A percentile compares a stretch with the other conserved stretches of the same genome.
Evolutionary conservation across 1,140 invertebrate species (phyloP).

Genomic region (Drosophila nannoptera): DNA sequence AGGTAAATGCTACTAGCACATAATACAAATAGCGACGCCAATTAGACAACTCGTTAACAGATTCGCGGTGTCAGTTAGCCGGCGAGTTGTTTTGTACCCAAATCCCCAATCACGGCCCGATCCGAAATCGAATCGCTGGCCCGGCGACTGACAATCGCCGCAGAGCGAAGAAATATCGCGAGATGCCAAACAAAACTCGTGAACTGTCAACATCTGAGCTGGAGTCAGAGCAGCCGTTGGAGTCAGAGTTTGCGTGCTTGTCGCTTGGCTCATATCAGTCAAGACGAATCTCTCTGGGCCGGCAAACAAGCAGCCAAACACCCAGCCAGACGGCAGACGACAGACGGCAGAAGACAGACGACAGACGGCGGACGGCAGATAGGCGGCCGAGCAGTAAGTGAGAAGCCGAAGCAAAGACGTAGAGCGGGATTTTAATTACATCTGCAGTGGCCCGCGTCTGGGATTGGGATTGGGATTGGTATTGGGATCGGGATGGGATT

Average conservation of each 20-base stretch:
- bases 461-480: slow-evolving; percentile 12
- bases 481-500: slow-evolving; percentile 15
- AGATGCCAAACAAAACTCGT: slow-evolving; percentile 61
- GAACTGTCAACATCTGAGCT: slow-evolving; percentile 55
- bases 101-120: slow-evolving; percentile 3
- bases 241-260: slow-evolving; percentile 60
- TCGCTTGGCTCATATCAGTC: slow-evolving; percentile 70
- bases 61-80: slow-evolving; percentile 16
- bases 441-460: slow-evolving; percentile 39
- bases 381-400: slow-evolving; percentile 47
- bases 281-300: slow-evolving; percentile 58
- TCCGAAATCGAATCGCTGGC: slow-evolving; percentile 20
- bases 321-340: slow-evolving; percentile 13
- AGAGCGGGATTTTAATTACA: slow-evolving; percentile 72
- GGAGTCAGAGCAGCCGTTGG: slow-evolving; percentile 19
- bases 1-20: slow-evolving; percentile 1
- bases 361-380: slow-evolving; percentile 19
- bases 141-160: slow-evolving; percentile 23
- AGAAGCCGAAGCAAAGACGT: slow-evolving; percentile 45
- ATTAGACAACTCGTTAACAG: slow-evolving; percentile 49
- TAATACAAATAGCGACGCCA: slow-evolving; percentile 38
- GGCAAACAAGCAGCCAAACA: slow-evolving; percentile 56
- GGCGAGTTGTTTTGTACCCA: neutral
- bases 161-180: slow-evolving; percentile 41
- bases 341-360: slow-evolving; percentile 16